Evolutionary conservation across 2,113 vertebrate species (phyloP), one percentile per base, ranked within the genome.

Genomic region (Gambusia affinis): DNA sequence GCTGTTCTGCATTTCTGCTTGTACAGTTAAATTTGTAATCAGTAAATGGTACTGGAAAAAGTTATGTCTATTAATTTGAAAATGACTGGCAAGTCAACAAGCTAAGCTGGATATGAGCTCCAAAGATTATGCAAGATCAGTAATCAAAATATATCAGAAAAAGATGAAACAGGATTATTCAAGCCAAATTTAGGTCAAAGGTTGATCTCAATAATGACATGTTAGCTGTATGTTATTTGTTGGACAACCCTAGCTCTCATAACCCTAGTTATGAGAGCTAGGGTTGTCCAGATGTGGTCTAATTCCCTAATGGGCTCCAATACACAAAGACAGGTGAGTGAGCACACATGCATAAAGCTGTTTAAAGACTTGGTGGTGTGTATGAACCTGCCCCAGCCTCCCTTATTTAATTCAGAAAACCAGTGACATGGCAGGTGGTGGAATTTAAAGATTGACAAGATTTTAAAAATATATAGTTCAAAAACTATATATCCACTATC

Each of bases 221-320:
- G 30, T 60, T 74, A 37, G 60, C 68, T 70, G 68, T 39, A 51
- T 19, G 62, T 67, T 57, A 33, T 0, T 44, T 70, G 71, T 22
- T 62, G 67, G 74, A n/a, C n/a, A n/a, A n/a, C n/a, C n/a, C n/a
- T n/a, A n/a, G n/a, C n/a, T n/a, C n/a, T n/a, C n/a, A n/a, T n/a
- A n/a, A n/a, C n/a, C n/a, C n/a, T n/a, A 64, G 68, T 22, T 61
- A 78, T 67, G 61, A 64, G 70, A 73, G 68, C 64, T n/a, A 47
- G 61, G 61, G 64, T 54, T 29, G 72, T 84, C 88, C 88, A 91
- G 91, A 88, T 92, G 90, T 87, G 85, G 39, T 87, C 81, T 79
- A 85, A 92, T 92, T 89, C 85, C 67, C 83, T 90, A 87, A 92
- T 90, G 81, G 76, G 79, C 47, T 83, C 83, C 67, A 60, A 69